Base-by-base conservation (phyloP, 2,888 invertebrate genomes). In the Cheiracanthium punctorium region DNA sequence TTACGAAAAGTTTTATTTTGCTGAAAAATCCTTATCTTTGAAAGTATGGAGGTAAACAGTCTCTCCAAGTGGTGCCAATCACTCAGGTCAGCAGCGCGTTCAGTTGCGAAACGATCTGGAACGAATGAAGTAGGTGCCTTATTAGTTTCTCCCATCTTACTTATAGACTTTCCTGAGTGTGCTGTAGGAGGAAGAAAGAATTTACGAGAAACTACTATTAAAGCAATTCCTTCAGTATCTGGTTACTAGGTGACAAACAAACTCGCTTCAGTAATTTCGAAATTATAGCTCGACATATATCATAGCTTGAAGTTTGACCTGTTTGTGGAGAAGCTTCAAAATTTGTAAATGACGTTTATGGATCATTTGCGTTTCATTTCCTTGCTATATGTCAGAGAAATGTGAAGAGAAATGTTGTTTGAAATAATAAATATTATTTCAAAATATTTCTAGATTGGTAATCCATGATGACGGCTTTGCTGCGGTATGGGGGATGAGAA, bases 101-200 rank as follows among this genome's bases (percentile, higher is more conserved):
- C 48, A 7, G 8, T 48, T 17, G 48, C 48, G 48, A 48, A 48
- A 48, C 48, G 48, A 48, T 17, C 48, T 48, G 48, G 48, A 48
- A 48, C 48, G 48, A 48, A 48, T 48, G 48, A 48, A 48, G 48
- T 48, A 48, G 48, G 48, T 48, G 48, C 17, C 48, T 48, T 48
- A 48, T 48, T 48, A 48, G 48, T 48, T 48, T 48, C 48, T 48
- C 17, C 48, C 48, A 48, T 48, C 48, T 48, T 48, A 48, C 12
- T 48, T 48, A 48, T 48, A 48, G 48, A 48, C 48, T 48, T 48
- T 48, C 17, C 17, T 7, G 48, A 48, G 10, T 48, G 48, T 48
- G 48, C 48, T 48, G 17, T 48, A 48, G 48, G 14, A 48, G 48
- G 14, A 48, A 48, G 48, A 48, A 48, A 48, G 48, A 48, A 48